Conservation (phyloP, 2,888 invertebrate species). For the Dicyrtomina minuta region DNA sequence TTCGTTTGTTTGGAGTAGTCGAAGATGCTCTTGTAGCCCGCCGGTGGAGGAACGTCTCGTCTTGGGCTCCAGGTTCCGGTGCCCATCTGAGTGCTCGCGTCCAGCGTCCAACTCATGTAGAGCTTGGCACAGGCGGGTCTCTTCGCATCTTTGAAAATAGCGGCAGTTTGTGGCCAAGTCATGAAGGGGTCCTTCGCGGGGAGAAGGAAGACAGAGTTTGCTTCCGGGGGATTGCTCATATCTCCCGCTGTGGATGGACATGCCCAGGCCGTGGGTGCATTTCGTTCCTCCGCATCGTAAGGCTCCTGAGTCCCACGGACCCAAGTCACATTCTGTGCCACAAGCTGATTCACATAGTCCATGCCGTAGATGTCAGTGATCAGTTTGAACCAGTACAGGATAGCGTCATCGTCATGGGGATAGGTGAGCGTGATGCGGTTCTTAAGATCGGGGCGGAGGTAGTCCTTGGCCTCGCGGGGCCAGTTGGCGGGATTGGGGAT, state of each 20-base stretch:
- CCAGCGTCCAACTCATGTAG: conserved; percentile 37
- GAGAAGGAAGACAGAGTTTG: too few relatives aligned
- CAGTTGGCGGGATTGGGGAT: conserved; percentile 16
- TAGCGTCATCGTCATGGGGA: too few relatives aligned
- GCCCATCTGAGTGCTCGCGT: too few relatives aligned
- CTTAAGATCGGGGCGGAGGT: conserved; percentile 34
- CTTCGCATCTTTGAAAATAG: conserved; percentile 35
- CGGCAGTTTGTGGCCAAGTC: conserved; percentile 34
- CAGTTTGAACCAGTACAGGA: too few relatives aligned
- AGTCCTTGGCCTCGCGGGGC: conserved; percentile 35
- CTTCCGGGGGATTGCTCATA: too few relatives aligned
- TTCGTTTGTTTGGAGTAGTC: conserved; percentile 27
- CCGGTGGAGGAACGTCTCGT: conserved; percentile 22
- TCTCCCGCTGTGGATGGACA: too few relatives aligned
- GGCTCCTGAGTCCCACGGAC: conserved; percentile 31
- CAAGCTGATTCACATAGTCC: conserved; percentile 21
- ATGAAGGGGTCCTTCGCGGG: conserved; percentile 36
- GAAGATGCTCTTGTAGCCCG: conserved; percentile 22
- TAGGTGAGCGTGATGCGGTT: too few relatives aligned
- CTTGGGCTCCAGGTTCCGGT: conserved; percentile 31
- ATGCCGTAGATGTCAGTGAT: conserved; percentile 37
- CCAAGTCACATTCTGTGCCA: conserved; percentile 24
- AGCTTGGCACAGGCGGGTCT: conserved; percentile 30
- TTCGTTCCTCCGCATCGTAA: background rate
- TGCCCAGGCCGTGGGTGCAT: too few relatives aligned